Base-by-base conservation (phyloP, 1,140 invertebrate species). In the Thalassaphorura encarpata region DNA sequence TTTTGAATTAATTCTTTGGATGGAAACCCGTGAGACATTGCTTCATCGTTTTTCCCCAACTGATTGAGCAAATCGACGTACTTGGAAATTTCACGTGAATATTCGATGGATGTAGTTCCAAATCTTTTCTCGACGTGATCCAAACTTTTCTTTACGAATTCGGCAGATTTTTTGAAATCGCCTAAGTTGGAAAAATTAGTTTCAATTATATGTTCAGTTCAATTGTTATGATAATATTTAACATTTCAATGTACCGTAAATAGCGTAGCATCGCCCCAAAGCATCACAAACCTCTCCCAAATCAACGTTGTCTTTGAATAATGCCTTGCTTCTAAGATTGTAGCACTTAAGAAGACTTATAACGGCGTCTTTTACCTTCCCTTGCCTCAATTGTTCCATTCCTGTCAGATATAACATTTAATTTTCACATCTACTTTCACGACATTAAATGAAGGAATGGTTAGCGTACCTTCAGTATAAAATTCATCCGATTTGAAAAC, bases 61-160 rank as follows among this genome's bases (percentile, higher is more conserved):
- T n/a, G n/a, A n/a, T n/a, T n/a, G n/a, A n/a, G n/a, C n/a, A n/a
- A n/a, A n/a, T 56, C 57, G 6, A 11, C 39, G 29, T 45, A 55
- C 66, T 75, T 76, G 41, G 73, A 74, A 21, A 80, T 68, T 67
- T 80, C 78, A 54, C 76, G 70, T 0, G 71, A 74, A 52, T 78
- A 60, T 69, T 82, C 79, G 45, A 80, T 69, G 61, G 79, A 80
- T 31, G 70, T 68, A 8, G 55, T 56, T 0, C 80, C 80, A 71
- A 74, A 82, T 50, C 71, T 69, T 56, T 72, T 66, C 58, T 72
- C 71, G n/a, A 78, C 66, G 29, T 71, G 67, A 3, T 61, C 41
- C 16, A 80, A 58, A 63, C 71, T 75, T 39, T 72, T 54, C 57
- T 75, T 66, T 3, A 80, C 63, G 62, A 73, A 75, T 4, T 66